Conservation (phyloP, 2,888 invertebrate species). For the Julus scandinavius region DNA sequence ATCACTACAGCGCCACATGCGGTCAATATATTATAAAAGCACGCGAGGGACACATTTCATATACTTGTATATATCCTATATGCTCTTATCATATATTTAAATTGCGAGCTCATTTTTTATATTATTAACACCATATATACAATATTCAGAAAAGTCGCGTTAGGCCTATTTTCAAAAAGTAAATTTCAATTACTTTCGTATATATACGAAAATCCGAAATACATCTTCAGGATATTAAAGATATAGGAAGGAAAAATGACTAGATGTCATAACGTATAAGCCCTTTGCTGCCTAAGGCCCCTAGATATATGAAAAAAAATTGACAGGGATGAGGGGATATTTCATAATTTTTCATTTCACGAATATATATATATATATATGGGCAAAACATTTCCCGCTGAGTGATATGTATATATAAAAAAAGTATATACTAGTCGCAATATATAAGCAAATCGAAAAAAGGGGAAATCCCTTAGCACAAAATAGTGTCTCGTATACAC, state of each 20-base stretch:
- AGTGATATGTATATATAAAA: too few species aligned
- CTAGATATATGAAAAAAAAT: background rate
- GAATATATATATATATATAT: conserved; percentile 5
- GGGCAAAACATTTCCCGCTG: too few species aligned
- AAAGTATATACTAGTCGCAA: too few species aligned
- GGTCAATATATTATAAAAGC: background rate
- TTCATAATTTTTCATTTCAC: conserved; percentile 28
- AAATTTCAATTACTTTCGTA: background rate
- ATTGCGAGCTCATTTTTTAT: conserved; percentile 10
- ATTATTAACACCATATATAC: background rate
- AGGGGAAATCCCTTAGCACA: too few species aligned
- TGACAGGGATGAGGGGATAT: conserved; percentile 17
- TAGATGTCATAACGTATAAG: background rate
- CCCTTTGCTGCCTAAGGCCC: background rate
- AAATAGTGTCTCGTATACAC: too few species aligned
- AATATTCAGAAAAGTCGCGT: background rate
- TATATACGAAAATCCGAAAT: background rate
- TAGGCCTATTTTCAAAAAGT: background rate
- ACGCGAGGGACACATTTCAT: conserved; percentile 21
- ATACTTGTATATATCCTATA: background rate
- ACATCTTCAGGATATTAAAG: too few species aligned
- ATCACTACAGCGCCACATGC: too few species aligned
- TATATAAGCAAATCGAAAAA: too few species aligned
- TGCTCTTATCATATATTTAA: conserved; percentile 17
- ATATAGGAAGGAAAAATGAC: background rate